These are phyloP conservation scores for Loxodonta africana DNA, from an alignment of 2,113 vertebrate species.

Conservation along the genomic window DNA sequence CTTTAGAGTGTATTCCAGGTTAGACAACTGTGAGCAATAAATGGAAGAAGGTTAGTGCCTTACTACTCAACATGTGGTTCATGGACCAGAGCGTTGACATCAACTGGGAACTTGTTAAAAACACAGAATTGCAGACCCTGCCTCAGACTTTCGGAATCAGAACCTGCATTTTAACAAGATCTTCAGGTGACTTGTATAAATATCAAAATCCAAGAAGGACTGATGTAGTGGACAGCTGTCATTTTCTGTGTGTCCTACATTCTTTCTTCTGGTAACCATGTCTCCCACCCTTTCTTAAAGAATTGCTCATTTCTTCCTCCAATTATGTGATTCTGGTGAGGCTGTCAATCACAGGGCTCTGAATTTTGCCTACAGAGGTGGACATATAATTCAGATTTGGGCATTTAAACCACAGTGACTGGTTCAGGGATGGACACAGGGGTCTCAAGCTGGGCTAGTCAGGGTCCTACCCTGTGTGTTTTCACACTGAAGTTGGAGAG, in stretches of 20 bases:
- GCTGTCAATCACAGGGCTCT: not conserved
- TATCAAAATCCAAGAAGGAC: not conserved
- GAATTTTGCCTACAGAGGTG: not conserved
- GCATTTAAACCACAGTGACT: not conserved
- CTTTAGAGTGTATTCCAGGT: not conserved
- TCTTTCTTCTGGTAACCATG: not conserved
- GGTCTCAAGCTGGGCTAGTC: not conserved
- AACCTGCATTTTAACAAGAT: not conserved
- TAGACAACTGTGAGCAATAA: not conserved
- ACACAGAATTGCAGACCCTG: not conserved
- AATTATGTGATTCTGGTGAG: not conserved
- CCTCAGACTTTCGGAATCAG: not conserved
- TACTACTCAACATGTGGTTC: not conserved
- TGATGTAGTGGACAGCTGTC: not conserved
- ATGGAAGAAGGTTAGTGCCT: not conserved
- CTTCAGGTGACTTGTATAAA: not conserved
- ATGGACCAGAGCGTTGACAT: not conserved
- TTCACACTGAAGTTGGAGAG: not conserved
- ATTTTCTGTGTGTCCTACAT: not conserved
- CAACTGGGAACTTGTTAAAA: not conserved
- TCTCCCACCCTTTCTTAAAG: not conserved
- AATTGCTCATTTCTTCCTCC: not conserved
- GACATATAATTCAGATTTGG: not conserved
- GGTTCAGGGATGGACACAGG: not conserved
- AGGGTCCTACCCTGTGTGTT: not conserved